A percentile compares a stretch with the other conserved stretches of the same genome.
phyloP scores from a whole-genome alignment of 2,888 invertebrate genomes.

The Caenorhabditis sp. region DNA sequence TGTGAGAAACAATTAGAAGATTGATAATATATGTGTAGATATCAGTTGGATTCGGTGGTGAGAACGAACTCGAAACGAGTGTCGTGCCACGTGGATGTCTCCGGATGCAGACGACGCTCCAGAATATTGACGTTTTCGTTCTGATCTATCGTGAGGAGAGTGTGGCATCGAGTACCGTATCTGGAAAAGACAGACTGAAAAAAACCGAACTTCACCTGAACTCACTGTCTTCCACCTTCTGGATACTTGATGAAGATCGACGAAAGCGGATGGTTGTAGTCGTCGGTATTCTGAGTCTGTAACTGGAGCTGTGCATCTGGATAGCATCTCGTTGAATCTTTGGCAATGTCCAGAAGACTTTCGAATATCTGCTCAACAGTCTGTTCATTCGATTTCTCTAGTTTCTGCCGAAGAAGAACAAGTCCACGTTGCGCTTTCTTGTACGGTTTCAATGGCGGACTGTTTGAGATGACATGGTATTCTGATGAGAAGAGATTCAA shows the following conservation, averaged over 20 bases:
- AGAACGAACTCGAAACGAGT: conserved; percentile 35
- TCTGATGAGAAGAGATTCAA: too few relatives aligned
- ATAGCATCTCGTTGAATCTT: conserved; percentile 54
- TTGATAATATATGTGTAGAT: conserved; percentile 20
- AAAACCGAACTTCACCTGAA: too few relatives aligned
- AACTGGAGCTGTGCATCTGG: conserved; percentile 70
- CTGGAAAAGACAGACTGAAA: conserved; percentile 23
- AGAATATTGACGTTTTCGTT: conserved; percentile 50
- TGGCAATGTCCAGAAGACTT: conserved; percentile 53
- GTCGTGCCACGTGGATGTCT: conserved; percentile 33
- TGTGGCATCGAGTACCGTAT: conserved; percentile 66
- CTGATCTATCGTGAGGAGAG: conserved; percentile 66
- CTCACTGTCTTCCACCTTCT: conserved; percentile 38
- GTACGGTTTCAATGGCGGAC: conserved; percentile 68
- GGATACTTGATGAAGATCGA: conserved; percentile 69
- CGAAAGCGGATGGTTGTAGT: conserved; percentile 56
- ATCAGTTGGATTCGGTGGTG: conserved; percentile 3
- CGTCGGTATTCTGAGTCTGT: conserved; percentile 63
- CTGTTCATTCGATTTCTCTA: conserved; percentile 20
- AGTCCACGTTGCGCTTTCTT: conserved; percentile 69
- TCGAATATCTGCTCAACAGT: conserved; percentile 49
- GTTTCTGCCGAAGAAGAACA: conserved; percentile 18
- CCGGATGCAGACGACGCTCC: conserved; percentile 17
- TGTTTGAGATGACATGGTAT: conserved; percentile 65
- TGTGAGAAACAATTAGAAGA: conserved; percentile 15